Base-by-base conservation (phyloP, 2,797 vertebrate species). In the Dipus sagitta region DNA sequence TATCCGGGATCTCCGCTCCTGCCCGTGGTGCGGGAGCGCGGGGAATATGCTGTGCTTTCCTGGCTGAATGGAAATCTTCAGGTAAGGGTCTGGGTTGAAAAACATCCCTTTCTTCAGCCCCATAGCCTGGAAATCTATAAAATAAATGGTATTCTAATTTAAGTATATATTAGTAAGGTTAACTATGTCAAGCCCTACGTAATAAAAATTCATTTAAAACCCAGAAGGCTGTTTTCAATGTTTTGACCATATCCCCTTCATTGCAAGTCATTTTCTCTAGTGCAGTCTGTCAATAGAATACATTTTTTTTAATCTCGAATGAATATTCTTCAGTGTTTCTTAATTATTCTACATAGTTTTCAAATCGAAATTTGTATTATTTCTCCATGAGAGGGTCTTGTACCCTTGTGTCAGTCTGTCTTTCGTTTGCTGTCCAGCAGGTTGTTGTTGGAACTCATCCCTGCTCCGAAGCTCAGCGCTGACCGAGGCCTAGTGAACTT, bases 41-140 rank as follows among this genome's bases (percentile, higher is more conserved):
- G 99, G 99, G 97, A 99, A 99, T 97, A 99, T 99, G 98, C 99
- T 99, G 74, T 99, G 99, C 86, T 99, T 99, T 54, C 99, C 99
- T 12, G 99, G 99, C 97, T 99, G 99, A 95, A 99, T 99, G 88
- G 99, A 99, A 96, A 99, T 99, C 98, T 99, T 99, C 97, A 99
- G 98, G 93, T 99, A 99, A 15, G 99, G 99, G 91, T 99, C 99
- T 1, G 99, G 99, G 96, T 99, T 99, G 97, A 99, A 99, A 97
- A 99, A 99, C 99, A 99, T 99, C 52, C 99, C 99, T 97, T 99
- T 99, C 98, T 99, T 99, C 97, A 99, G 97, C 64, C 99, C 99
- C 93, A 99, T 98, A 21, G 99, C 99, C 97, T 99, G 99, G 94
- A 99, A 98, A 97, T 99, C 99, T 99, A 94, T 85, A 96, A 97